These are phyloP conservation scores for Helicoverpa assulta DNA, from an alignment of 2,888 invertebrate genomes.

Conservation along the genomic window DNA sequence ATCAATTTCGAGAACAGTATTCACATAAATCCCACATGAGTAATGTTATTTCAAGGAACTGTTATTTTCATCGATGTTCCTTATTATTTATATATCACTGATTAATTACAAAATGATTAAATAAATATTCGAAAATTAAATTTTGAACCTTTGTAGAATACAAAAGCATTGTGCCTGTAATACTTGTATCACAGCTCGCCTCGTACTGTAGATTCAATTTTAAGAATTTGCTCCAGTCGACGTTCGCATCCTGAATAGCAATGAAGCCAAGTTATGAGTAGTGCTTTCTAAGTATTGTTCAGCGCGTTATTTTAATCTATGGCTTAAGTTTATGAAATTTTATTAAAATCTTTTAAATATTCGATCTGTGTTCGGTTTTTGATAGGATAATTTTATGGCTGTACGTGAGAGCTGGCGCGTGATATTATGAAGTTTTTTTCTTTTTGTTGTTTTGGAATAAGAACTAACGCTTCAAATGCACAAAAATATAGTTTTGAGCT, in stretches of 20 bases:
- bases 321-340: constrained; percentile 57
- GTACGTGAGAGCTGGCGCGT: not conserved
- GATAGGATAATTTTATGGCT: constrained; percentile 13
- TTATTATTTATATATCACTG: too few species aligned
- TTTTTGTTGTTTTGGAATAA: not conserved
- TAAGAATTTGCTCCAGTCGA: constrained; percentile 85
- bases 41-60: too few species aligned
- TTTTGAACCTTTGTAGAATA: constrained; percentile 54
- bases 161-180: constrained; percentile 67
- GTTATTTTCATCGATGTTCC: too few species aligned
- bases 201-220: constrained; percentile 85
- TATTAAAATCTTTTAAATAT: constrained; percentile 42
- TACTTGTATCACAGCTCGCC: constrained; percentile 75
- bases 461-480: too few species aligned
- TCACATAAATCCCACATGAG: too few species aligned
- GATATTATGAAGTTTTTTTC: not conserved
- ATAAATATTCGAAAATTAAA: constrained; percentile 1
- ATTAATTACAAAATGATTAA: not conserved
- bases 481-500: too few species aligned
- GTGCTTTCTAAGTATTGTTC: constrained; percentile 74
- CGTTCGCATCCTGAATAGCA: constrained; percentile 81
- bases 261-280: constrained; percentile 80
- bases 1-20: too few species aligned
- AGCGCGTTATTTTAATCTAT: constrained; percentile 66
- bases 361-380: constrained; percentile 24